Percentiles rank a stretch among this genome's conserved stretches.
phyloP scores from a whole-genome alignment of 2,888 invertebrate genomes.

The Hydroisotoma schaefferi region DNA sequence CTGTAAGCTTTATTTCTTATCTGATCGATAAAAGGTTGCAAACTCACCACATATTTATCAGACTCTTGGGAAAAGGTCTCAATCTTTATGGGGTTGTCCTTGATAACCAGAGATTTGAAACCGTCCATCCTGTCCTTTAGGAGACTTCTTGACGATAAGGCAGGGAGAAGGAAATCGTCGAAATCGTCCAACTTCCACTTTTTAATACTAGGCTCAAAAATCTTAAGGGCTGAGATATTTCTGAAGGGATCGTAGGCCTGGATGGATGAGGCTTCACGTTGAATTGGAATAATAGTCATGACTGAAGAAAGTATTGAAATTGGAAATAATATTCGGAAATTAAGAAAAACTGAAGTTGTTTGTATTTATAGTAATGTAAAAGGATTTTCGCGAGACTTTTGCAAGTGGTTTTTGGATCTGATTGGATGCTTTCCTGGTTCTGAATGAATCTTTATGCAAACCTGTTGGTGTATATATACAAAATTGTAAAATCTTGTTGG shows the following conservation, averaged over 20 bases:
- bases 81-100: conserved; percentile 23
- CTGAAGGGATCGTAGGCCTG: not conserved
- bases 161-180: conserved; percentile 23
- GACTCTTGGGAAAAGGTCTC: conserved; percentile 19
- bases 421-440: no score
- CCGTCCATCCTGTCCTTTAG: not conserved
- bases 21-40: not conserved
- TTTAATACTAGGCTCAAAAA: conserved; percentile 5
- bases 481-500: not conserved
- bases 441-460: no score
- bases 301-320: no score
- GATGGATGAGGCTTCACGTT: conserved; percentile 13
- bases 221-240: conserved; percentile 4
- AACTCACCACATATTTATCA: conserved; percentile 27
- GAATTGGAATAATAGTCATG: conserved; percentile 33
- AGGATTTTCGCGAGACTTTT: no score
- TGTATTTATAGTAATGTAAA: no score
- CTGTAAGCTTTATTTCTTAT: not conserved
- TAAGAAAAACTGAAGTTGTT: no score
- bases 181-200: conserved; percentile 6
- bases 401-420: no score
- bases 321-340: no score
- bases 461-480: not conserved
- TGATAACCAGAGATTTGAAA: conserved; percentile 4
- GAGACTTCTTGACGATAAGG: not conserved